Base-by-base conservation (phyloP, 2,797 vertebrate genomes). In the Helarctos malayanus region DNA sequence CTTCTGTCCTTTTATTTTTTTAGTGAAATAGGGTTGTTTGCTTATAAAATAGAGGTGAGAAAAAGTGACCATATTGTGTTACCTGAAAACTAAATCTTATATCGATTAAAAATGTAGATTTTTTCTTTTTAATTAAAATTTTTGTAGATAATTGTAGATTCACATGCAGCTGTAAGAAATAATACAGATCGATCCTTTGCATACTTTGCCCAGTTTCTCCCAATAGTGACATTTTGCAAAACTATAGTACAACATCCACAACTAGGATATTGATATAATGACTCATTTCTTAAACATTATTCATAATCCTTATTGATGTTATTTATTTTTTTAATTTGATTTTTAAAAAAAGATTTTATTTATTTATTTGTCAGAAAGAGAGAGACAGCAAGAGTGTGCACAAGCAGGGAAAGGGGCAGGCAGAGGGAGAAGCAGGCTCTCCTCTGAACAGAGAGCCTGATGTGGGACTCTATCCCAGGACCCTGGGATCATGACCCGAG, bases 271-370 rank as follows among this genome's bases (percentile, higher is more conserved):
- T 32, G 45, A 35, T 32, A 61, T 32, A 81, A 13, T 32, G 15
- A 94, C 2, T 87, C 38, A 16, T 87, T 90, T 95, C 57, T 89
- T 89, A 86, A 93, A 61, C 35, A 73, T 63, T 63, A 47, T 41
- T 93, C 15, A 89, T 81, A 68, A 38, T 52, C 14, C 35, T 89
- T 71, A 41, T 38, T 80, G 35, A 7, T 78, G 1, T 54, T 96
- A 14, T 63, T 85, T 73, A 41, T 52, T 52, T 52, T 52, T 52
- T 52, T 52, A 52, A 52, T 52, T 52, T 52, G 15, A 52, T 52
- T 52, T 52, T 15, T 15, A 15, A 52, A 52, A 52, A 52, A 52
- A 52, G 49, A 52, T 52, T 52, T 52, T 52, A 52, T 52, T 52
- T 52, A 52, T 14, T 52, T 52, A 52, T 52, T 52, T 52, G 49